These are phyloP conservation scores for Trogon melanurus DNA, from an alignment of 2,113 vertebrate species.

Conservation along the genomic window DNA sequence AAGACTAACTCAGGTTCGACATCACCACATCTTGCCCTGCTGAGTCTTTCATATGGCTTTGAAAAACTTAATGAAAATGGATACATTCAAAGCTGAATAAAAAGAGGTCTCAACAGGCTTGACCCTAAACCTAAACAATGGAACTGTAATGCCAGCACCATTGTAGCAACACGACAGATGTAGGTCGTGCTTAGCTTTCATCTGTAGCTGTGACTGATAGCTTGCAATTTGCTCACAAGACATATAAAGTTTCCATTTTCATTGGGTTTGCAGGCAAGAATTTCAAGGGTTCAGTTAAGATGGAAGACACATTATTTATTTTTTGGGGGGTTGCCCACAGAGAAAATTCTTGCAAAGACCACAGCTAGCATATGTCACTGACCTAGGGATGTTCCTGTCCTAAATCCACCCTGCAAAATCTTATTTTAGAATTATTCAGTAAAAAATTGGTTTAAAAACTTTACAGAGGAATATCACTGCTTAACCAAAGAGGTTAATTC, in stretches of 20 bases:
- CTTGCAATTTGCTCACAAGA: slow-evolving; percentile 26
- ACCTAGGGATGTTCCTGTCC: not conserved
- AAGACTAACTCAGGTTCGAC: slow-evolving; percentile 8
- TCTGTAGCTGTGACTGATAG: slow-evolving; percentile 27
- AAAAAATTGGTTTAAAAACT: not conserved
- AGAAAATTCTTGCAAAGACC: not conserved
- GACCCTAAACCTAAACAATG: slow-evolving; percentile 61
- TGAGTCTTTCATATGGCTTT: slow-evolving; percentile 58
- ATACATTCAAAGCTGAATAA: slow-evolving; percentile 60
- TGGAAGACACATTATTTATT: not conserved
- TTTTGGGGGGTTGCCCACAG: not conserved
- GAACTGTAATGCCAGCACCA: not conserved
- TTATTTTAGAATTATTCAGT: not conserved
- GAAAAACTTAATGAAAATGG: slow-evolving; percentile 67
- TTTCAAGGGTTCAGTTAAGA: not conserved
- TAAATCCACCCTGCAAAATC: not conserved
- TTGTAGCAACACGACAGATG: slow-evolving; percentile 51
- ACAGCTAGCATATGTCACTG: not conserved
- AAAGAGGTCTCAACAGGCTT: slow-evolving; percentile 56
- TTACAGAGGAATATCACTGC: not conserved
- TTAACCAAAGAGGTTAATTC: not conserved
- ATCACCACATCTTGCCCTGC: not conserved
- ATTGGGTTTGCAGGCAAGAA: not conserved
- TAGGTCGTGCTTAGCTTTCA: slow-evolving; percentile 44
- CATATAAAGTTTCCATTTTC: not conserved